Percentiles rank a stretch among this genome's conserved stretches.
Evolutionary conservation across 30 jellyfish, hydroid and myxozoan species (phyloP).

Genomic region (Hydra vulgaris): DNA sequence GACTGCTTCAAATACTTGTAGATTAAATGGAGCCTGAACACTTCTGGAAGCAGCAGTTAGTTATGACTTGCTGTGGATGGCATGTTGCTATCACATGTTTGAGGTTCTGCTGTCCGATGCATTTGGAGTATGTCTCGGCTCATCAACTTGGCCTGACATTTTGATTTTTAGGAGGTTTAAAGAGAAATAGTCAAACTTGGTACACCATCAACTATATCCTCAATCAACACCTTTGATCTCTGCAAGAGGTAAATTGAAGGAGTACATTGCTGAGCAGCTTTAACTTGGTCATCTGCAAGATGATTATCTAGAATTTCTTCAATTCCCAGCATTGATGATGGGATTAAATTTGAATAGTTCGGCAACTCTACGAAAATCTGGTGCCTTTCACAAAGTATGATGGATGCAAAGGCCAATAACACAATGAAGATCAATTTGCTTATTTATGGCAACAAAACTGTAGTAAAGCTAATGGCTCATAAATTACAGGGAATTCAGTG

Average conservation of each 20-base stretch:
- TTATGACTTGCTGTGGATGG: not conserved
- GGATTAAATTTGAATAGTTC: not conserved
- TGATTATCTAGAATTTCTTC: not conserved
- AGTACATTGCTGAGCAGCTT: not conserved
- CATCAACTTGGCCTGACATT: not conserved
- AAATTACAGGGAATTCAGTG: not conserved
- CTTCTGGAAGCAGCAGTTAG: not conserved
- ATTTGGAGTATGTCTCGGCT: not conserved
- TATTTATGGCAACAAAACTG: not conserved
- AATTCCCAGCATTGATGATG: not conserved
- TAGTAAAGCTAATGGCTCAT: not conserved
- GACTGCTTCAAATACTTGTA: not conserved
- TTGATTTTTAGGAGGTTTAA: not conserved
- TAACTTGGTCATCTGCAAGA: not conserved
- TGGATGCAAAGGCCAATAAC: too few relatives aligned
- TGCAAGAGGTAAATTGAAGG: not conserved
- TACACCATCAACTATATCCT: not conserved
- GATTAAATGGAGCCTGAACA: not conserved
- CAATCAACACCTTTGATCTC: not conserved
- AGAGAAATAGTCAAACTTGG: not conserved
- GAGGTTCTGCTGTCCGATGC: not conserved
- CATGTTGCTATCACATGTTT: not conserved
- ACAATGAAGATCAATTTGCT: not conserved
- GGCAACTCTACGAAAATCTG: too few relatives aligned
- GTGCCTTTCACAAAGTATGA: too few relatives aligned